These are phyloP conservation scores for Cercocebus atys DNA, from an alignment of 2,113 vertebrate genomes.

Conservation along the genomic window DNA sequence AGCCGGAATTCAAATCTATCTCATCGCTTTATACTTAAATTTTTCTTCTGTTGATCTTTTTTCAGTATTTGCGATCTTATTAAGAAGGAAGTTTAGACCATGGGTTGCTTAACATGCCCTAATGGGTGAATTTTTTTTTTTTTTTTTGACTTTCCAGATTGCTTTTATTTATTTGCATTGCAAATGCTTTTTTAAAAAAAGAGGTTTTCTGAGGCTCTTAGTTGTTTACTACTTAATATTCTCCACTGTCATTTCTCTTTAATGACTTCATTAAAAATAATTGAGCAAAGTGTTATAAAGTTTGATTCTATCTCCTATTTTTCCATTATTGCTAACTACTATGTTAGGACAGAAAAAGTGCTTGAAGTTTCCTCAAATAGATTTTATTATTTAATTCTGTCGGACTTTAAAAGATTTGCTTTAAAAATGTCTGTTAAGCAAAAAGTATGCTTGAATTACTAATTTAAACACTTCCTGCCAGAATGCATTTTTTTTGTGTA, in stretches of 20 bases:
- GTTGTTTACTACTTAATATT: conserved; percentile 27
- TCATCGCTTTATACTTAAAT: background rate
- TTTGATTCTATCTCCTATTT: conserved; percentile 1
- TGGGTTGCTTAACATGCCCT: background rate
- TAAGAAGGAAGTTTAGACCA: background rate
- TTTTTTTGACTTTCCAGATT: conserved; percentile 35
- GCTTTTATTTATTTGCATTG: conserved; percentile 28
- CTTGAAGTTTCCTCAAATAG: background rate
- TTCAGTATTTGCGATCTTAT: background rate
- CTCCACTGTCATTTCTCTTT: background rate
- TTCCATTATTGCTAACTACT: background rate
- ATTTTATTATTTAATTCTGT: conserved; percentile 48
- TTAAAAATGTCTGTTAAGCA: background rate
- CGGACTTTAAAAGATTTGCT: conserved; percentile 21
- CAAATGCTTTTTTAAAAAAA: background rate
- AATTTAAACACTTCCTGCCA: background rate
- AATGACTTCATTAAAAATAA: conserved; percentile 43
- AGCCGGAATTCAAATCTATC: background rate
- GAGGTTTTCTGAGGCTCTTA: background rate
- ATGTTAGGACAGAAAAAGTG: background rate
- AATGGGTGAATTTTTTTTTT: conserved; percentile 26
- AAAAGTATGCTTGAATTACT: conserved; percentile 7
- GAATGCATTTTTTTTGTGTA: background rate
- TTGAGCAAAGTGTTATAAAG: background rate
- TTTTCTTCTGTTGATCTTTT: background rate